These are phyloP conservation scores for Mesoclemmys tuberculata DNA, from an alignment of 2,113 vertebrate species.

Conservation along the genomic window DNA sequence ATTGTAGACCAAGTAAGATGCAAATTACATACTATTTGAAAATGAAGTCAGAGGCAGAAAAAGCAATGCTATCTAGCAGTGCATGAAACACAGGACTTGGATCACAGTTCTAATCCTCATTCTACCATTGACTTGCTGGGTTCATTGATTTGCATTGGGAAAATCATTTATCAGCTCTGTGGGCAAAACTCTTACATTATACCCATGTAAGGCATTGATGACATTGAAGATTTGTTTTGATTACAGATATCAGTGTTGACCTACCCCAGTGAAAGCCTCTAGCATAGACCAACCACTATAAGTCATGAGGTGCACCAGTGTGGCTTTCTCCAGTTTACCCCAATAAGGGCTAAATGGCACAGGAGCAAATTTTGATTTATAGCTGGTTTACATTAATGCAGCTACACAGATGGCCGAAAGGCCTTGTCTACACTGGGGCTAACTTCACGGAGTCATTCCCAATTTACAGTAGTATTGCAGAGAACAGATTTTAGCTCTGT, in stretches of 20 bases:
- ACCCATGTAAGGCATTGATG: not conserved
- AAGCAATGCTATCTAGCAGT: not conserved
- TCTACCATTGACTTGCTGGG: not conserved
- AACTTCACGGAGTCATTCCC: not conserved
- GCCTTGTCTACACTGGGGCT: fast-evolving
- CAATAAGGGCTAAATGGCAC: not conserved
- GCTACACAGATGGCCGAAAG: not conserved
- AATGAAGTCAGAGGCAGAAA: not conserved
- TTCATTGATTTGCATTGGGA: fast-evolving
- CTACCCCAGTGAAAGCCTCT: not conserved
- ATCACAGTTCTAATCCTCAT: not conserved
- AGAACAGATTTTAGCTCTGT: not conserved
- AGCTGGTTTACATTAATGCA: not conserved
- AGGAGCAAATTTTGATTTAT: not conserved
- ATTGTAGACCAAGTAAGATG: not conserved
- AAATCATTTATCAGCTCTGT: not conserved
- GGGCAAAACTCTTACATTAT: not conserved
- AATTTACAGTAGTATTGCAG: not conserved
- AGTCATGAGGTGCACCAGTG: not conserved
- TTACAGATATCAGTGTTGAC: not conserved
- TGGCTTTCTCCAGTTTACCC: not conserved
- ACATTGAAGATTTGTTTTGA: not conserved
- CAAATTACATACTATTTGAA: not conserved
- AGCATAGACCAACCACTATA: fast-evolving
- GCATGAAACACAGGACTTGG: not conserved